Conservation (phyloP, 2,888 invertebrate genomes). For the Geophilus truncorum region DNA sequence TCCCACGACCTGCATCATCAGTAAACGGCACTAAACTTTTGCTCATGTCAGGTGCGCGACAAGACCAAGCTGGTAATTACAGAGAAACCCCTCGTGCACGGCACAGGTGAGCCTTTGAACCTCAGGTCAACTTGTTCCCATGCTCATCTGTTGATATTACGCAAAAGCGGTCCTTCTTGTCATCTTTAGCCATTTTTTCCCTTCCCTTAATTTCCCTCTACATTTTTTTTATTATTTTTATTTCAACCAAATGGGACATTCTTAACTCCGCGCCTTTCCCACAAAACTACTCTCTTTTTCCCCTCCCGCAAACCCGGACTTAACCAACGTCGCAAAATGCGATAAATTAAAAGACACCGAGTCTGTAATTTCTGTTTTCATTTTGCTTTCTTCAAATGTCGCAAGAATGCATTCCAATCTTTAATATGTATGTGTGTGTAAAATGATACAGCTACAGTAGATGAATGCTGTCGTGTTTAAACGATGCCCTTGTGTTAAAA, state of each 20-base stretch:
- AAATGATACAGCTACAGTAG: too few relatives aligned
- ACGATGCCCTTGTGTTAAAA: too few relatives aligned
- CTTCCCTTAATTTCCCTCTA: not conserved
- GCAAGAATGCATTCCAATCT: too few relatives aligned
- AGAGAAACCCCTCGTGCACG: not conserved
- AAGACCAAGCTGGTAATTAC: not conserved
- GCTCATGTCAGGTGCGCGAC: constrained; percentile 14
- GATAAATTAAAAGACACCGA: not conserved
- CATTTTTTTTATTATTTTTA: too few relatives aligned
- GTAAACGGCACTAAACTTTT: constrained; percentile 16
- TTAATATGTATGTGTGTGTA: too few relatives aligned
- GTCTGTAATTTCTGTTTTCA: not conserved
- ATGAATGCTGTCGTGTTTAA: too few relatives aligned
- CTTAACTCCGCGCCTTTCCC: too few relatives aligned
- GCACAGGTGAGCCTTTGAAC: not conserved
- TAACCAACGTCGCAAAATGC: not conserved
- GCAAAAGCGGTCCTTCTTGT: not conserved
- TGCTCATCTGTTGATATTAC: not conserved
- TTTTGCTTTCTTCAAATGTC: not conserved
- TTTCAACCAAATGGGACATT: too few relatives aligned
- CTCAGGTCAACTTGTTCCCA: constrained; percentile 2
- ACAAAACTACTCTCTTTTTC: not conserved
- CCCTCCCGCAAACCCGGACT: not conserved
- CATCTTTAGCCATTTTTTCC: not conserved
- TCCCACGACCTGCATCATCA: constrained; percentile 16